These are phyloP conservation scores for Oryzias sinensis DNA, from an alignment of 2,797 vertebrate species.

Conservation along the genomic window DNA sequence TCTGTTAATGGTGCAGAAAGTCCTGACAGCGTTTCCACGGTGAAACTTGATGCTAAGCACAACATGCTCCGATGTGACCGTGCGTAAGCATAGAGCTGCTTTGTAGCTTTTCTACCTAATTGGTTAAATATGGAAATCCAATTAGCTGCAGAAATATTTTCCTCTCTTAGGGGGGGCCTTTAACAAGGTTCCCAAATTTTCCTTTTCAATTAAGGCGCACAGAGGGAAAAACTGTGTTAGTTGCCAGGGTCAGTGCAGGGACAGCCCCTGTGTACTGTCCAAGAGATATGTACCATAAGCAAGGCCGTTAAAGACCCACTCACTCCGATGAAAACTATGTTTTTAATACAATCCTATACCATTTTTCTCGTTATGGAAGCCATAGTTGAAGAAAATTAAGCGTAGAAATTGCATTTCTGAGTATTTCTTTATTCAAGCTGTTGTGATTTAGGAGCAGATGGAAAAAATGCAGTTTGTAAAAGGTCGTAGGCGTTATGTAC, in stretches of 20 bases:
- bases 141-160: conserved; percentile 68
- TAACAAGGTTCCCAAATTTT: conserved; percentile 62
- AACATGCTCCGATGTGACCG: conserved; percentile 69
- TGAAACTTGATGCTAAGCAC: conserved; percentile 77
- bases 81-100: conserved; percentile 70
- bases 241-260: conserved; percentile 62
- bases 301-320: no score
- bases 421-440: no score
- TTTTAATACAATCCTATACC: no score
- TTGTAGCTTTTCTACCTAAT: conserved; percentile 75
- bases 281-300: conserved; percentile 9
- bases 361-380: no score
- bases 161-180: conserved; percentile 41
- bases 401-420: no score
- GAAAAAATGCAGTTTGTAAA: no score
- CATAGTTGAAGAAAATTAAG: no score
- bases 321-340: no score
- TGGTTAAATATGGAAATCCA: conserved; percentile 82
- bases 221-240: conserved; percentile 59
- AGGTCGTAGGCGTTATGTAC: no score
- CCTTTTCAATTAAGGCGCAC: conserved; percentile 59
- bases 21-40: conserved; percentile 74
- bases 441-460: no score
- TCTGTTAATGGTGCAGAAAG: conserved; percentile 83
- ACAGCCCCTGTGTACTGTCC: conserved; percentile 28